phyloP scores from a whole-genome alignment of 2,797 vertebrate genomes.

The Falco concolor region DNA sequence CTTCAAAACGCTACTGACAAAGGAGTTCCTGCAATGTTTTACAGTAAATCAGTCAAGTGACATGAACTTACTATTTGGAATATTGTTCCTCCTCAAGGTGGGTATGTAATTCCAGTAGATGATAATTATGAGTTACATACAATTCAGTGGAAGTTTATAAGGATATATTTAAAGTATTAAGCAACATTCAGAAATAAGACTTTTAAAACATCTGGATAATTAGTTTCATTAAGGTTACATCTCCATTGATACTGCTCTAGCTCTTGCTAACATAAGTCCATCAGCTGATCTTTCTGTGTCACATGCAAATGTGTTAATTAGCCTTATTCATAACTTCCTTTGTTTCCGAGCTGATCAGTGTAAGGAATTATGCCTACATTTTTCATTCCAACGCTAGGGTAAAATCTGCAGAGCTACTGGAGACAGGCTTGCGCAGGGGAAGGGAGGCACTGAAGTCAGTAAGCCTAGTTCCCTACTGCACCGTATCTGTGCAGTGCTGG shows the following conservation, averaged over 20 bases:
- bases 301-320: not conserved
- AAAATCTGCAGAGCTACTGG: not conserved
- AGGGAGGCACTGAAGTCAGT: not conserved
- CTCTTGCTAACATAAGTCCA: not conserved
- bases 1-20: not conserved
- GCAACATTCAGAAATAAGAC: not conserved
- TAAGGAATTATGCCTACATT: not conserved
- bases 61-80: not conserved
- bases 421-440: not conserved
- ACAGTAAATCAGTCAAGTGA: constrained; percentile 17
- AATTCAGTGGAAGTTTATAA: not conserved
- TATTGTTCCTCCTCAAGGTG: not conserved
- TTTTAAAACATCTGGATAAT: not conserved
- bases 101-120: not conserved
- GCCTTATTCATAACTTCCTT: constrained; percentile 5
- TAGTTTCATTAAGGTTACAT: not conserved
- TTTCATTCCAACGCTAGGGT: not conserved
- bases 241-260: not conserved
- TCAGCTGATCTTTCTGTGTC: constrained; percentile 12
- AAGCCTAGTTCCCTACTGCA: not conserved
- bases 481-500: not conserved
- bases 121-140: constrained; percentile 24
- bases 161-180: constrained; percentile 16
- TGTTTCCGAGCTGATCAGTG: not conserved
- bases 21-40: not conserved